A percentile compares a stretch with the other conserved stretches of the same genome.
Evolutionary conservation across 2,113 vertebrate species (phyloP).

Genomic region (Saccopteryx leptura): DNA sequence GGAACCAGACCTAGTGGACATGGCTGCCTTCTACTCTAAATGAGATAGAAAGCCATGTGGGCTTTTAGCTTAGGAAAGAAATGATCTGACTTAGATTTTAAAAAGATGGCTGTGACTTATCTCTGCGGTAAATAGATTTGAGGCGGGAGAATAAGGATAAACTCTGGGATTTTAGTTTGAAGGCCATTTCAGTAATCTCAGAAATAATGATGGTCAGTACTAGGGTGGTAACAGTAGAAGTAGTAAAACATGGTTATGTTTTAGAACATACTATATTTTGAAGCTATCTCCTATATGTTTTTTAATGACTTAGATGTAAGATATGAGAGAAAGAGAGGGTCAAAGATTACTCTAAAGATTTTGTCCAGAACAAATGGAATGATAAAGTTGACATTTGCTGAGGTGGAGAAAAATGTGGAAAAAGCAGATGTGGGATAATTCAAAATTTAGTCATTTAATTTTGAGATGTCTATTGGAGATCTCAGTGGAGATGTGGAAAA

Average conservation of each 20-base stretch:
- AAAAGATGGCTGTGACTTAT: background rate
- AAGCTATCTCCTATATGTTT: background rate
- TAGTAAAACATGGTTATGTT: background rate
- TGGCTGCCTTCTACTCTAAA: conserved; percentile 8
- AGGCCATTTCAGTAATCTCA: background rate
- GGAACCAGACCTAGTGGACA: too few relatives aligned
- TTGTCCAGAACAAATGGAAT: background rate
- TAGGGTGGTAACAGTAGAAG: background rate
- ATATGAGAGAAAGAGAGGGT: background rate
- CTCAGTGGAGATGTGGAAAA: background rate
- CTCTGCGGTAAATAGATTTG: background rate
- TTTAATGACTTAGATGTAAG: background rate
- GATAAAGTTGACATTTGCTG: background rate
- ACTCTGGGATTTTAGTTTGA: background rate
- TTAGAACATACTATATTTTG: background rate
- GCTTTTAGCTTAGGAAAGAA: background rate
- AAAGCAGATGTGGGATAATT: background rate
- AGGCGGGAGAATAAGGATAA: background rate
- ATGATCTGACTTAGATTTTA: background rate
- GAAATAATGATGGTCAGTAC: background rate
- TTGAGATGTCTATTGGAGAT: background rate
- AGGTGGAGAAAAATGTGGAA: conserved; percentile 5
- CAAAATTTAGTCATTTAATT: background rate
- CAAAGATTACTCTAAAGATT: background rate
- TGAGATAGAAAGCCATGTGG: background rate